Evolutionary conservation across 2,888 invertebrate species (phyloP), one percentile per base, ranked within the genome.

Genomic region (Merodon equestris): DNA sequence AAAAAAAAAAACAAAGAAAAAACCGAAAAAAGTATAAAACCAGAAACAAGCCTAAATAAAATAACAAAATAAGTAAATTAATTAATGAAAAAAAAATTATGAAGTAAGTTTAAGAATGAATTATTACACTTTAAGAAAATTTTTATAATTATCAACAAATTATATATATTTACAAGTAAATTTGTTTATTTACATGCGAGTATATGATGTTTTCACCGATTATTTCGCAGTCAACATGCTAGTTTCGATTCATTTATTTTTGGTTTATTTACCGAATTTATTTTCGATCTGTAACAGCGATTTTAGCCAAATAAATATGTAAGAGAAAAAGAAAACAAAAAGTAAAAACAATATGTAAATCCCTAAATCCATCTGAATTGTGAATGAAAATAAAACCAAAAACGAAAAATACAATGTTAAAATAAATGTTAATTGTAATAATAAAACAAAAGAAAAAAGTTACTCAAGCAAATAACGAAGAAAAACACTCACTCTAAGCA

Each of bases 31-130:
- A 57, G 51, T 48, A 27, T 27, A 27, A 27, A 27, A 27, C 2
- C 27, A 34, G 64, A 64, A 63, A 17, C 36, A 63, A 61, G 61
- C 36, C 68, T 72, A 74, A 81, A 61, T 67, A 74, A 71, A 82
- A 61, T 70, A 44, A 77, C n/a, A n/a, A n/a, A n/a, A 18, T 63
- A 74, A 70, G 84, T 85, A 84, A 84, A 85, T 82, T 83, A 85
- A 85, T 86, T 75, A 70, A 81, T 82, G 64, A 83, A 84, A 70
- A 79, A 73, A 79, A 61, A 81, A 82, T 77, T 71, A 81, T 76
- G 77, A 81, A 57, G 74, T 74, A 81, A 74, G 60, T 81, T 81
- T 81, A 81, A 81, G 75, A 77, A 81, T 72, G 67, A 81, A 76
- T 81, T 81, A 76, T 81, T 81, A 81, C 61, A 81, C 57, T 68